These are phyloP conservation scores for Microtus californicus DNA, from an alignment of 2,797 vertebrate species.

Conservation along the genomic window DNA sequence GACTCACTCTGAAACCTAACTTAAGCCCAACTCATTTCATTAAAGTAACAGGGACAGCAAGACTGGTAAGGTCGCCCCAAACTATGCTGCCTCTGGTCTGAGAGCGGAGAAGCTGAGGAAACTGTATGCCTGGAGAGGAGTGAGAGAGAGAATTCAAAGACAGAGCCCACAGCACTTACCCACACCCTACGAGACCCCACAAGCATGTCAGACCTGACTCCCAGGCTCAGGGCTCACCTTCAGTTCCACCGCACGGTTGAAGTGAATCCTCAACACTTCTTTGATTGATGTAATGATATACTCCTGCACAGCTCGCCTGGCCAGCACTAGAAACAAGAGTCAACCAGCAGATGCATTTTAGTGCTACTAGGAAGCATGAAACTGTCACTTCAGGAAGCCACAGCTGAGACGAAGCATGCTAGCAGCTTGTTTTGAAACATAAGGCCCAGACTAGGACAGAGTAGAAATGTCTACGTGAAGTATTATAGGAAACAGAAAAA, in stretches of 20 bases:
- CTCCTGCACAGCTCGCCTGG: slow-evolving; percentile 90
- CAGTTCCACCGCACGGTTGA: slow-evolving; percentile 94
- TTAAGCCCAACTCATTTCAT: not conserved
- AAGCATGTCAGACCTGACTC: not conserved
- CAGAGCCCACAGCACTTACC: not conserved
- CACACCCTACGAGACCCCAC: not conserved
- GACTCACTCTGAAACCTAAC: not conserved
- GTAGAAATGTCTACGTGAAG: not conserved
- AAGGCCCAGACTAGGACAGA: not conserved
- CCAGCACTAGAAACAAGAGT: slow-evolving; percentile 90
- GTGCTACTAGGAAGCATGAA: not conserved
- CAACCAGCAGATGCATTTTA: slow-evolving; percentile 76
- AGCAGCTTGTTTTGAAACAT: not conserved
- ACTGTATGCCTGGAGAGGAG: not conserved
- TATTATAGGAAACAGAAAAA: not conserved
- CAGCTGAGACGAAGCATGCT: not conserved
- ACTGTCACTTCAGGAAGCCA: not conserved
- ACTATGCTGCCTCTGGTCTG: not conserved
- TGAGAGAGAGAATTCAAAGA: not conserved
- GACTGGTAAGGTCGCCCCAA: not conserved
- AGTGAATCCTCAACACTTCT: slow-evolving; percentile 92
- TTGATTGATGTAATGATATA: slow-evolving; percentile 93
- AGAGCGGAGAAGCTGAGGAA: not conserved
- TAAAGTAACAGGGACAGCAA: not conserved
- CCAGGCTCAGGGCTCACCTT: slow-evolving; percentile 89